Conservation (phyloP, 92 coral and sea anemone genomes). For the Phymanthus crucifer region DNA sequence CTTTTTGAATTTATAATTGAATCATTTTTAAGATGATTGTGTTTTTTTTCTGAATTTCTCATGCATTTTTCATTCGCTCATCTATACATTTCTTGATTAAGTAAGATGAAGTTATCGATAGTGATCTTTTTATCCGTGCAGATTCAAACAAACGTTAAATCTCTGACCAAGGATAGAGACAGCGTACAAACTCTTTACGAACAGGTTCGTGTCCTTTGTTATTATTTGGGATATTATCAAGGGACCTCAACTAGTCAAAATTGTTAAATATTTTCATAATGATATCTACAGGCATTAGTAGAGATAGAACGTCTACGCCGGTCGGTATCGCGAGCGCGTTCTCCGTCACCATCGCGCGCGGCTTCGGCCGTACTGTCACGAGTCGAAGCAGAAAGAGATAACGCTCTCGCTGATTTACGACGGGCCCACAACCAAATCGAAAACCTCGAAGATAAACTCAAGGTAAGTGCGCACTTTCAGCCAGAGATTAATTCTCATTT, state of each 20-base stretch:
- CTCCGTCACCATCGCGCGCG: constrained; percentile 97
- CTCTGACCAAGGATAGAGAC: constrained; percentile 87
- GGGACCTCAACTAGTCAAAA: not conserved
- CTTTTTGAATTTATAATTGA: too few relatives aligned
- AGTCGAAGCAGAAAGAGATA: constrained; percentile 94
- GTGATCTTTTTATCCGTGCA: constrained; percentile 9
- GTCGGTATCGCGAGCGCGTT: constrained; percentile 85
- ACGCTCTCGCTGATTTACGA: constrained; percentile 82
- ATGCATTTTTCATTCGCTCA: not conserved
- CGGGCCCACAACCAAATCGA: constrained; percentile 80
- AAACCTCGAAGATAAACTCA: constrained; percentile 79
- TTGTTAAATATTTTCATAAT: too few relatives aligned
- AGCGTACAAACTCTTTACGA: constrained; percentile 89
- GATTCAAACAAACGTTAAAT: constrained; percentile 92
- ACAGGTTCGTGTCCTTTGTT: constrained; percentile 54
- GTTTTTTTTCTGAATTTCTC: not conserved
- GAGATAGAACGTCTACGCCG: constrained; percentile 96
- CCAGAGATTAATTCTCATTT: not conserved
- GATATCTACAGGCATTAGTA: constrained; percentile 72
- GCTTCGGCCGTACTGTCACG: constrained; percentile 84
- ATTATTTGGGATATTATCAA: not conserved
- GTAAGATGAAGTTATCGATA: too few relatives aligned
- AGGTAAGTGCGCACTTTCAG: constrained; percentile 54
- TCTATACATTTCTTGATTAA: not conserved
- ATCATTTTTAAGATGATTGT: too few relatives aligned